Percentiles rank a stretch among this genome's conserved stretches.
phyloP scores from a whole-genome alignment of 2,113 vertebrate genomes.

The Tauraco erythrolophus region DNA sequence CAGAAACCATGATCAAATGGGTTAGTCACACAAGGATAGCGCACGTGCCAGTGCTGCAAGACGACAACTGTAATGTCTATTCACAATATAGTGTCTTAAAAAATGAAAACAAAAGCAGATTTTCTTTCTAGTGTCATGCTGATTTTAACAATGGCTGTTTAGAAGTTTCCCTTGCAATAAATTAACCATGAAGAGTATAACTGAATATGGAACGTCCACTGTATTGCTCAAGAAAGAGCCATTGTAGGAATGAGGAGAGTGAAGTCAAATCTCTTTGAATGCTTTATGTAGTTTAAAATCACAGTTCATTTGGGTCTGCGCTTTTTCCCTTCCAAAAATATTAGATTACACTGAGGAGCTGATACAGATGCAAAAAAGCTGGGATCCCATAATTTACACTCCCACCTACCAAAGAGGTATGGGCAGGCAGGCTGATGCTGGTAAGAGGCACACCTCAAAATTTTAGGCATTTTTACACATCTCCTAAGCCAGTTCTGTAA shows the following conservation, averaged over 20 bases:
- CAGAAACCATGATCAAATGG: not conserved
- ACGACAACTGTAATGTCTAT: not conserved
- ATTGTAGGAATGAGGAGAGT: not conserved
- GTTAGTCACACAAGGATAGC: conserved; percentile 22
- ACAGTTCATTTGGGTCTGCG: not conserved
- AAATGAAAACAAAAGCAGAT: not conserved
- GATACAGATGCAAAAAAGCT: not conserved
- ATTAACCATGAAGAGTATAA: not conserved
- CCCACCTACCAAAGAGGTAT: not conserved
- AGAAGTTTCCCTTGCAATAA: not conserved
- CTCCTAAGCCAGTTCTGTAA: not conserved
- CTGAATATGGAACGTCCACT: not conserved
- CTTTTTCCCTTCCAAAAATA: not conserved
- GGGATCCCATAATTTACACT: not conserved
- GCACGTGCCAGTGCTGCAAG: not conserved
- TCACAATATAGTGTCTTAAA: not conserved
- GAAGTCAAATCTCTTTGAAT: not conserved
- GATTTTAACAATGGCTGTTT: not conserved
- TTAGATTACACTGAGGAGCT: not conserved
- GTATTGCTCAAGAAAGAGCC: not conserved
- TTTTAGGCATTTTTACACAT: not conserved
- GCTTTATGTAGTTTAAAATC: not conserved
- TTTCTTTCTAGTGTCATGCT: not conserved
- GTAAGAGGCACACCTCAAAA: not conserved
- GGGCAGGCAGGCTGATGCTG: not conserved